Base-by-base conservation (phyloP, 2,113 vertebrate species). In the Clarias magur region DNA sequence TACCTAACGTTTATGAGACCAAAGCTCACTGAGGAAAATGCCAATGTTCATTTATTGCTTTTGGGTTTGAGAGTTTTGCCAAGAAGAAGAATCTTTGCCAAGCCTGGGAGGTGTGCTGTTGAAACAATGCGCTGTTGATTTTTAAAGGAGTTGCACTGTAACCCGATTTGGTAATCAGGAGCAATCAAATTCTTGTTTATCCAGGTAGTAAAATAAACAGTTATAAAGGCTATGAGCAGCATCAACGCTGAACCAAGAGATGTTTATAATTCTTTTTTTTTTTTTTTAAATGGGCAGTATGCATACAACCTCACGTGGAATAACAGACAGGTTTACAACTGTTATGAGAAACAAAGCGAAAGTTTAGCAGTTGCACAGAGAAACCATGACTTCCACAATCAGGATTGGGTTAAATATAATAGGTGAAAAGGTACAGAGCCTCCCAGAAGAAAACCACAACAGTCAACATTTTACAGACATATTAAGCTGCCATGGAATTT, bases 401-500 rank as follows among this genome's bases (percentile, higher is more conserved):
- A 68, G 53, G 59, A 42, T 60, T 57, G 53, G 30, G 81, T 82
- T 82, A 79, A 87, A 59, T 63, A 87, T 65, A 87, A 80, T 80
- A 86, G 65, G 85, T 83, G 90, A 89, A 83, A 87, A 91, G 87
- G 89, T 92, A 91, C 89, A 84, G 59, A 84, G 38, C 88, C 86
- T 76, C 80, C 72, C 78, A 25, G 54, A 59, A 85, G 42, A 84
- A 87, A 88, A 85, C 73, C 79, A 92, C 82, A 84, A 90, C 89
- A 91, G 86, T 79, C 89, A 90, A 76, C 80, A 78, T 76, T 56
- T 83, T 86, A 56, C 87, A 89, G 92, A 88, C 87, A 85, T 88
- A 90, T 85, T 84, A 91, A 92, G 89, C 90, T 93, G 82, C 60
- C 73, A 23, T 82, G 80, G 30, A 53, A 34, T 85, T 60, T 78